These are phyloP conservation scores for Hypomesus transpacificus DNA, from an alignment of 2,113 vertebrate genomes.

Conservation along the genomic window DNA sequence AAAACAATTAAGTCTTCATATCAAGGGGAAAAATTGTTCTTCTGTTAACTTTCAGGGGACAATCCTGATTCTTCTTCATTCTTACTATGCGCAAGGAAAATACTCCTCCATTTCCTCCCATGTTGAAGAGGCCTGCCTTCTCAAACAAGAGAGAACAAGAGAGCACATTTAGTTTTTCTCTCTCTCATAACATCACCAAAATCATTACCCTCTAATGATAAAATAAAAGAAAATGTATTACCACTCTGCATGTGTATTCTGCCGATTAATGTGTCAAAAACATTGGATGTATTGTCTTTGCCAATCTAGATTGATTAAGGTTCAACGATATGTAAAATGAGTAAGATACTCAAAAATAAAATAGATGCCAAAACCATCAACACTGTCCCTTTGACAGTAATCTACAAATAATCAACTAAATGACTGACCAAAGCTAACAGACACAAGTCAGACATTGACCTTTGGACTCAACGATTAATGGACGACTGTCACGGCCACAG, in stretches of 20 bases:
- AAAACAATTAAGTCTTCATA: neutral
- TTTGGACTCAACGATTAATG: constrained; percentile 55
- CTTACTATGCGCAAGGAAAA: constrained; percentile 45
- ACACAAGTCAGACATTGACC: constrained; percentile 38
- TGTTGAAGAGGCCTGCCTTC: constrained; percentile 37
- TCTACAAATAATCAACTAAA: constrained; percentile 33
- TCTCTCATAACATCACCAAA: too few relatives aligned
- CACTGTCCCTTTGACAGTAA: constrained; percentile 24
- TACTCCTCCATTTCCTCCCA: constrained; percentile 21
- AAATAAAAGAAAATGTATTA: constrained; percentile 20
- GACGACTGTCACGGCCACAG: too few relatives aligned
- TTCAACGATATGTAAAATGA: too few relatives aligned
- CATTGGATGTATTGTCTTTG: too few relatives aligned
- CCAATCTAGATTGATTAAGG: too few relatives aligned
- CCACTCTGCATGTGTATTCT: neutral
- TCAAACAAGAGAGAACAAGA: constrained; percentile 9
- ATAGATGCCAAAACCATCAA: neutral
- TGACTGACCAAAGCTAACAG: constrained; percentile 27
- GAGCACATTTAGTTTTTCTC: neutral
- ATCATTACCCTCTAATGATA: neutral
- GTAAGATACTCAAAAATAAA: neutral
- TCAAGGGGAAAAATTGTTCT: neutral
- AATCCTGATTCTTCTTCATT: constrained; percentile 35
- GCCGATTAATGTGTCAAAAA: too few relatives aligned
- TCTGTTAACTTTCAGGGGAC: constrained; percentile 23